Percentiles rank a stretch among this genome's conserved stretches.
Conservation (phyloP, 1,140 invertebrate genomes). For the Wiebesia pumilae region DNA sequence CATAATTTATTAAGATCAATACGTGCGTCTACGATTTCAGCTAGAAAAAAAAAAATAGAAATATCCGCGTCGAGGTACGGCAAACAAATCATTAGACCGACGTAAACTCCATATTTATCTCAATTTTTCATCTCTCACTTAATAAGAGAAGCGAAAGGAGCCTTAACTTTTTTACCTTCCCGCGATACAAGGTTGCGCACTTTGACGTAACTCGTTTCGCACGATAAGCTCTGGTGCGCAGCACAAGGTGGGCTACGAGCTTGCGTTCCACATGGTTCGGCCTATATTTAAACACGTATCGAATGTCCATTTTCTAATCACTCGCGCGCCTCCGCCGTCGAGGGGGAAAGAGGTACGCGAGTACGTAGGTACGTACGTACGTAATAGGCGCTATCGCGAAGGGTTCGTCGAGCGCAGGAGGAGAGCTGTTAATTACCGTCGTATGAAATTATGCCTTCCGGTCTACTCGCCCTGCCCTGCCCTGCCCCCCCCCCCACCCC, state of each 20-base stretch:
- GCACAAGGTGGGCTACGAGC: background rate
- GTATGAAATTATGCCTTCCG: constrained; percentile 42
- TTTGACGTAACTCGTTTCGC: constrained; percentile 36
- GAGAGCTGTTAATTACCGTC: constrained; percentile 32
- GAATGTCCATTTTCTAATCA: constrained; percentile 42
- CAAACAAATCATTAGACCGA: too few relatives aligned
- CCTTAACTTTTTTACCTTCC: background rate
- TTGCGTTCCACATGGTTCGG: constrained; percentile 21
- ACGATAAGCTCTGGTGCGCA: constrained; percentile 2
- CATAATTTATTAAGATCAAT: too few relatives aligned
- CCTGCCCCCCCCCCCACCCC: too few relatives aligned
- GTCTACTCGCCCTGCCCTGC: background rate
- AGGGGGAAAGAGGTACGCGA: background rate
- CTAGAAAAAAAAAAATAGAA: too few relatives aligned
- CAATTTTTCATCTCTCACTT: too few relatives aligned
- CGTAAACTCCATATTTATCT: too few relatives aligned
- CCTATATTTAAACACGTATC: constrained; percentile 18
- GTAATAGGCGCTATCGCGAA: background rate
- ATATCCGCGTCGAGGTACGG: too few relatives aligned
- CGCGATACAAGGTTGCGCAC: background rate
- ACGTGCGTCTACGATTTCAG: too few relatives aligned
- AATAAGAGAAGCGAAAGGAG: background rate
- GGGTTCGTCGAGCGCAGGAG: constrained; percentile 1
- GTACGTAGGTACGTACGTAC: background rate
- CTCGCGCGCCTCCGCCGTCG: background rate